These are phyloP conservation scores for Emmelina monodactyla DNA, from an alignment of 2,888 invertebrate species.

Conservation along the genomic window DNA sequence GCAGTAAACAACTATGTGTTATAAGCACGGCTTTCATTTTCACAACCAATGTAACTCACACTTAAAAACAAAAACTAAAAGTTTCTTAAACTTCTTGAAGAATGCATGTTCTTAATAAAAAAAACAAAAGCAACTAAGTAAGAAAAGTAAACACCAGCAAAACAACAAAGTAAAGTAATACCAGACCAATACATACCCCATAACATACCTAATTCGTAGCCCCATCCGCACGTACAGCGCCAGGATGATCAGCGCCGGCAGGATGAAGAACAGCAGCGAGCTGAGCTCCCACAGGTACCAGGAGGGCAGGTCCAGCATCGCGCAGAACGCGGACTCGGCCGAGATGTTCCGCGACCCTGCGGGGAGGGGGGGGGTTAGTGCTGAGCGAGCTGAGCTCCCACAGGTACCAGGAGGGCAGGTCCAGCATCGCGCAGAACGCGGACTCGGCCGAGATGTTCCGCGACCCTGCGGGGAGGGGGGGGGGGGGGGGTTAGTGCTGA, in stretches of 20 bases:
- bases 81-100: too few species aligned
- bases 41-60: too few species aligned
- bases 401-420: constrained; percentile 68
- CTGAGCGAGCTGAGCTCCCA: constrained; percentile 81
- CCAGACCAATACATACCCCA: constrained; percentile 33
- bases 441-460: constrained; percentile 66
- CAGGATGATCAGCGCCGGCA: constrained; percentile 76
- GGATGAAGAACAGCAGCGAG: constrained; percentile 81
- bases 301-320: constrained; percentile 69
- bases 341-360: constrained; percentile 48
- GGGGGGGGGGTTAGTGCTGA: too few species aligned
- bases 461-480: constrained; percentile 32
- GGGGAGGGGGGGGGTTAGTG: too few species aligned
- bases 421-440: constrained; percentile 82
- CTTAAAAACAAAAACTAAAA: too few species aligned
- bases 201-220: constrained; percentile 67
- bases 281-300: constrained; percentile 82
- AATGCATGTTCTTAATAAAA: too few species aligned
- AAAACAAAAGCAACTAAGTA: too few species aligned
- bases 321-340: constrained; percentile 80
- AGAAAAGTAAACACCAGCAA: too few species aligned
- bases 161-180: background rate
- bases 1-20: too few species aligned
- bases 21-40: too few species aligned
- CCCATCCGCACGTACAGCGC: constrained; percentile 82